Conservation (phyloP, 2,113 vertebrate genomes). For the Craseonycteris thonglongyai region DNA sequence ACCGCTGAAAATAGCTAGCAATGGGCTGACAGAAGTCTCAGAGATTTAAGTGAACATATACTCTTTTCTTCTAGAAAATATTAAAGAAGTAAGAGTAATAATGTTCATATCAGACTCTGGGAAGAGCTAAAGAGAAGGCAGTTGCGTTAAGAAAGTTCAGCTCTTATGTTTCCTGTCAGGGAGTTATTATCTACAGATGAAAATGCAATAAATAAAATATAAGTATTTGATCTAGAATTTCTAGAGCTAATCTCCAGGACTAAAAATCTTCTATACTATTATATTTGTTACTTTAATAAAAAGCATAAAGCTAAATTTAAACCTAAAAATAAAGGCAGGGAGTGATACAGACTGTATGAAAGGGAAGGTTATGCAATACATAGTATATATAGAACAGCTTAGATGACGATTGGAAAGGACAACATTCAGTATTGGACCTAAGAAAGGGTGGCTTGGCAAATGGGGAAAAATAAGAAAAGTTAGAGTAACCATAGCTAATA, state of each 20-base stretch:
- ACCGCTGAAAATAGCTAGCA: neutral
- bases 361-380: neutral
- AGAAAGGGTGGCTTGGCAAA: neutral
- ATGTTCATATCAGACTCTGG: neutral
- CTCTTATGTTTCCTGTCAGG: neutral
- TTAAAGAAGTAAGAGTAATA: neutral
- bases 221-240: neutral
- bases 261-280: neutral
- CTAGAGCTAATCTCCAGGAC: neutral
- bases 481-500: neutral
- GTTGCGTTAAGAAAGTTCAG: neutral
- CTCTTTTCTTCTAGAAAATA: neutral
- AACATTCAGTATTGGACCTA: neutral
- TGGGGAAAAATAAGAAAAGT: neutral
- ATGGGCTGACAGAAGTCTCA: neutral
- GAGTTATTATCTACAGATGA: neutral
- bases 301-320: slow-evolving; percentile 7
- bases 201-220: neutral
- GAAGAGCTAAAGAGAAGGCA: neutral
- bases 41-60: neutral
- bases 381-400: neutral
- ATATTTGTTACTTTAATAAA: neutral
- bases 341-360: neutral
- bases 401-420: neutral
- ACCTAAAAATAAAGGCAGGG: neutral